A percentile compares a stretch with the other conserved stretches of the same genome.
phyloP scores from a whole-genome alignment of 2,797 vertebrate species.

The Phoeniculus purpureus region DNA sequence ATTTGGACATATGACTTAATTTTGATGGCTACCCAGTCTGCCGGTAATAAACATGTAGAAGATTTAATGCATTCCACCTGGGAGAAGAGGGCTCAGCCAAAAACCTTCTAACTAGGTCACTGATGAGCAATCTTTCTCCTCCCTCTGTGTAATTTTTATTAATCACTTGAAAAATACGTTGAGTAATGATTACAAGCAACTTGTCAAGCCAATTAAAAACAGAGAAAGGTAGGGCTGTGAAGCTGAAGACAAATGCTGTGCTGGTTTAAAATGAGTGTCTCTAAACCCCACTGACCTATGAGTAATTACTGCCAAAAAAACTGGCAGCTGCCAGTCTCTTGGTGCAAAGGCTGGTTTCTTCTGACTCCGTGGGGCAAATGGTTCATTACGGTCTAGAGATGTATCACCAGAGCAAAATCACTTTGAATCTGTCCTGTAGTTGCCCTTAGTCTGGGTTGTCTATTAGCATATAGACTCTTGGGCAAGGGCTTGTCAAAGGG shows the following conservation, averaged over 20 bases:
- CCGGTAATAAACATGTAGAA: neutral
- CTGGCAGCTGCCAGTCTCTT: neutral
- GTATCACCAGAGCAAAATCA: conserved; percentile 4
- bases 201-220: conserved; percentile 58
- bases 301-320: conserved; percentile 23
- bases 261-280: conserved; percentile 60
- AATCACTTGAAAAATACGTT: conserved; percentile 64
- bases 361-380: conserved; percentile 25
- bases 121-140: conserved; percentile 61
- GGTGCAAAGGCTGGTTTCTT: conserved; percentile 29
- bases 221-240: conserved; percentile 59
- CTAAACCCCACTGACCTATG: conserved; percentile 53
- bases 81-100: conserved; percentile 50
- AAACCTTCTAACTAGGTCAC: conserved; percentile 49
- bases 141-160: conserved; percentile 65
- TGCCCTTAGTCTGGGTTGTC: neutral
- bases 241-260: conserved; percentile 45
- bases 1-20: conserved; percentile 73
- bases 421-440: neutral
- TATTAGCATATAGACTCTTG: neutral
- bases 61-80: conserved; percentile 35
- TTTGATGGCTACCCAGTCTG: neutral
- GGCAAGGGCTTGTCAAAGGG: neutral
- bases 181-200: conserved; percentile 66
- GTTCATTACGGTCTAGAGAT: conserved; percentile 10